Conservation (phyloP, 2,113 vertebrate species). For the Cyanoliseus patagonus region DNA sequence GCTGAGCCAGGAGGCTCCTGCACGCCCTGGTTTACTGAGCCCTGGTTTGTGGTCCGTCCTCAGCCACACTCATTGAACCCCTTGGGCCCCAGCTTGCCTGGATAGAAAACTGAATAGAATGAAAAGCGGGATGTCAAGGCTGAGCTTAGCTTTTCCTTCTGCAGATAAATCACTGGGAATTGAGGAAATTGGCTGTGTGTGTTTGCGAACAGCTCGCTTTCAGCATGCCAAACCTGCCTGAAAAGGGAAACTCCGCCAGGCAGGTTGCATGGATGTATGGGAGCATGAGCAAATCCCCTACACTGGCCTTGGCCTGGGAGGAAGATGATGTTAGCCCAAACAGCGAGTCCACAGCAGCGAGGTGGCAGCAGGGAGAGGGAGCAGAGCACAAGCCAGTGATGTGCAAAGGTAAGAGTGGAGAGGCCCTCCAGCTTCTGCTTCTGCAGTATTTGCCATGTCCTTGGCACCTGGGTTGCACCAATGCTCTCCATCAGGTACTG, state of each 20-base stretch:
- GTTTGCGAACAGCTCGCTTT: background rate
- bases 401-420: background rate
- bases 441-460: background rate
- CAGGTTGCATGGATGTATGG: fast-evolving
- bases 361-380: background rate
- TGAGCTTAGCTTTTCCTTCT: background rate
- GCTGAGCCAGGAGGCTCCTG: background rate
- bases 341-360: fast-evolving
- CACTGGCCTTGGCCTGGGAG: background rate
- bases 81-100: fast-evolving
- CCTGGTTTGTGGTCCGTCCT: background rate
- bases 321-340: background rate
- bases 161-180: constrained; percentile 9
- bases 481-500: background rate
- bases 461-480: background rate
- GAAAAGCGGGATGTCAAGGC: background rate
- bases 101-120: background rate
- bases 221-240: fast-evolving
- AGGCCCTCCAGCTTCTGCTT: background rate
- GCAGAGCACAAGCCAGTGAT: fast-evolving
- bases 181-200: background rate
- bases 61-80: fast-evolving
- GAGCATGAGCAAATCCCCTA: background rate
- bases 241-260: fast-evolving
- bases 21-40: fast-evolving